phyloP scores from a whole-genome alignment of 2,797 vertebrate species.

The Eidolon dupreanum region DNA sequence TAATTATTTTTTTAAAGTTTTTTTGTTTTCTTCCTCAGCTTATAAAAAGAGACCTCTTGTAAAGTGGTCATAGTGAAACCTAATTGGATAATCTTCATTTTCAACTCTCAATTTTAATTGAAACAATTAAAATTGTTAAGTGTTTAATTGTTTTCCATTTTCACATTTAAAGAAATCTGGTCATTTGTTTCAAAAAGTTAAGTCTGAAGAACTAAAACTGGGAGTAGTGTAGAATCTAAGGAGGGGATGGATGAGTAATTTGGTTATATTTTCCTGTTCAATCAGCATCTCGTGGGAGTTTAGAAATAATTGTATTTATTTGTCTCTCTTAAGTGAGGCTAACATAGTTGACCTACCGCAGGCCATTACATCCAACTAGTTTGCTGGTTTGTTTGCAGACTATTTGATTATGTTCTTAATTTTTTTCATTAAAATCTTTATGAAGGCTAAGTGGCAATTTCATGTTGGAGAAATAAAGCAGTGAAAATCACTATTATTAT shows the following conservation, averaged over 20 bases:
- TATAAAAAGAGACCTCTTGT: neutral
- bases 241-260: conserved; percentile 32
- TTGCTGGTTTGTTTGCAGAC: conserved; percentile 73
- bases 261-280: neutral
- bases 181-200: conserved; percentile 51
- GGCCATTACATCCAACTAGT: conserved; percentile 60
- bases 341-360: conserved; percentile 68
- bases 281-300: conserved; percentile 40
- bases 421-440: conserved; percentile 74
- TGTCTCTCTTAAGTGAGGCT: conserved; percentile 50
- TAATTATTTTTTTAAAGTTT: conserved; percentile 44
- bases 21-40: neutral
- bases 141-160: conserved; percentile 59
- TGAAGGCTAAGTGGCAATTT: conserved; percentile 79
- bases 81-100: neutral
- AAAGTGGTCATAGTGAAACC: neutral
- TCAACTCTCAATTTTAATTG: conserved; percentile 47
- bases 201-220: conserved; percentile 49
- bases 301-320: conserved; percentile 72
- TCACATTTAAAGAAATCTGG: neutral
- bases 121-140: conserved; percentile 28
- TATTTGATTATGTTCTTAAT: conserved; percentile 75
- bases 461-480: conserved; percentile 70
- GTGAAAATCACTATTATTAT: conserved; percentile 49
- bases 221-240: conserved; percentile 59